Conservation (phyloP, 2,113 vertebrate genomes). For the Ceyx melanurus region DNA sequence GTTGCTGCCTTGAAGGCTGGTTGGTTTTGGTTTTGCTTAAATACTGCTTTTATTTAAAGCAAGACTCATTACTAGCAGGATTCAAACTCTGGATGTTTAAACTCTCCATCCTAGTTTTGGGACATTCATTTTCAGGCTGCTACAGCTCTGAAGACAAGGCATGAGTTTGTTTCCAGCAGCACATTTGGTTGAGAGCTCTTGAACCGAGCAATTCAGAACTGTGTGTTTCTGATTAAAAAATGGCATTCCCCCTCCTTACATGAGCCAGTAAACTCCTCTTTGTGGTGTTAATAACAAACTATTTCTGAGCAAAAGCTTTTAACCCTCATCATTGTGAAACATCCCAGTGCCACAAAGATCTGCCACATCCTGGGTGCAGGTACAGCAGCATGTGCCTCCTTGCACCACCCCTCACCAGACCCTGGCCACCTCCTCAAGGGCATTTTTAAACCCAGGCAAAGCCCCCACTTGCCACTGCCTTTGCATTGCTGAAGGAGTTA, state of each 20-base stretch:
- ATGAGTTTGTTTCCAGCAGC: not conserved
- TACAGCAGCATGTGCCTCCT: not conserved
- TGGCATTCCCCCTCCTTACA: not conserved
- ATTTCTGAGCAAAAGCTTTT: not conserved
- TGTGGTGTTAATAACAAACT: not conserved
- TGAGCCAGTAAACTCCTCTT: not conserved
- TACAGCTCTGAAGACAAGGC: not conserved
- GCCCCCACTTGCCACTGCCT: not conserved
- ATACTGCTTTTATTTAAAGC: not conserved
- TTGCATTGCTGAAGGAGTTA: slow-evolving; percentile 74
- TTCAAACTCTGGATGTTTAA: not conserved
- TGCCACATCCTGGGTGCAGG: not conserved
- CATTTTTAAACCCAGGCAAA: not conserved
- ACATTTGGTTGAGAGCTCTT: not conserved
- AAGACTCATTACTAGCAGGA: not conserved
- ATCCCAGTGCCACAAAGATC: not conserved
- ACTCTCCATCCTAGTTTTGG: not conserved
- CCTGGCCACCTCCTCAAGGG: not conserved
- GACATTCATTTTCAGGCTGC: not conserved
- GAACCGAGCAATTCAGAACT: not conserved
- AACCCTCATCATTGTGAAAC: not conserved
- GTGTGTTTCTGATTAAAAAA: not conserved
- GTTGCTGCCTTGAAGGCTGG: not conserved
- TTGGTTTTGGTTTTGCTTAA: not conserved
- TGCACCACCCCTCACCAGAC: not conserved